Base-by-base conservation (phyloP, 2,797 vertebrate species). In the Nothura maculosa region DNA sequence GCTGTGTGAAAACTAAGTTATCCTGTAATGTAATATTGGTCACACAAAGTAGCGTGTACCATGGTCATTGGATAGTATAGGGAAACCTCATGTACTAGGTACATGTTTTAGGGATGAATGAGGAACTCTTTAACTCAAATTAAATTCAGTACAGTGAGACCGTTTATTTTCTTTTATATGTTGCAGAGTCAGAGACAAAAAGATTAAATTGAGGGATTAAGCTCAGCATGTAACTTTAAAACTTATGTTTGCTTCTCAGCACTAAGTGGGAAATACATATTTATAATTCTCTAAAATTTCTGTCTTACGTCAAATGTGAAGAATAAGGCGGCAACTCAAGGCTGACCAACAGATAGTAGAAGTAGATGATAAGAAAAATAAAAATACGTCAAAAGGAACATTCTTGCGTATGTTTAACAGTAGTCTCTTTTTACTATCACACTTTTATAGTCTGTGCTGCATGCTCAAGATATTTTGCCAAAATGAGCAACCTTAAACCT, bases 401-500 rank as follows among this genome's bases (percentile, higher is more conserved):
- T 66, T 85, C 3, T 16, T 74, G 36, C 63, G 28, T 70, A 21
- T 32, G 48, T 61, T 93, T 91, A 91, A 60, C 27, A 84, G 14
- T 58, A 69, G 27, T 63, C 36, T 95, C 17, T 30, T 87, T 42
- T 78, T 90, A 90, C 62, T 90, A 45, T 69, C 61, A 75, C 0
- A 1, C n/a, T 87, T 9, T 70, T 74, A 94, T 76, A 84, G 25
- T 85, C 16, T 79, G 54, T 66, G 66, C 52, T 74, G 54, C 14
- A 38, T 5, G 27, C 32, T 78, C 52, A 55, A 78, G 68, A 20
- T 88, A 43, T 63, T 87, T 22, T 85, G 78, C 12, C 69, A n/a
- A 92, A 87, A 43, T 4, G 12, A 92, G 32, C 57, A 93, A 28
- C 54, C 91, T 95, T 60, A 88, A 81, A 67, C 28, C 38, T 20